phyloP scores from a whole-genome alignment of 2,888 invertebrate species.

The Operophtera brumata region DNA sequence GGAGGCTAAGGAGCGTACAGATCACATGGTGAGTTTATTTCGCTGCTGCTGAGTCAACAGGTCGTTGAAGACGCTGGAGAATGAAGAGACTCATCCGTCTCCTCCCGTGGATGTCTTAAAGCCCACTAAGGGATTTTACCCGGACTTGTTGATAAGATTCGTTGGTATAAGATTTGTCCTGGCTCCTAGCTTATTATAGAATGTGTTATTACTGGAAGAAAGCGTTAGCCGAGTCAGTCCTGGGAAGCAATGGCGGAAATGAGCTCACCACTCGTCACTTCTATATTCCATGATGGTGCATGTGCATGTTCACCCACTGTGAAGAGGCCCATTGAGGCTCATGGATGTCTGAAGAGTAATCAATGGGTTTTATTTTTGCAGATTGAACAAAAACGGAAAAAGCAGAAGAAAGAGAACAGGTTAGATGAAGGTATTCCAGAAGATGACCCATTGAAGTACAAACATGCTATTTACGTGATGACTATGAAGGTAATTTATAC shows the following conservation, averaged over 20 bases:
- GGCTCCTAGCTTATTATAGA: too few relatives aligned
- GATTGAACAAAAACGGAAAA: constrained; percentile 96
- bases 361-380: constrained; percentile 53
- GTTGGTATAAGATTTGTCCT: too few relatives aligned
- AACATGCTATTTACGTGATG: constrained; percentile 98
- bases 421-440: constrained; percentile 88
- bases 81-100: constrained; percentile 97
- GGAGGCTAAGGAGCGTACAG: constrained; percentile 96
- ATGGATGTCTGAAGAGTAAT: background rate
- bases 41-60: constrained; percentile 93
- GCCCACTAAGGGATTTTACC: too few relatives aligned
- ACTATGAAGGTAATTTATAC: constrained; percentile 93
- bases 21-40: constrained; percentile 87
- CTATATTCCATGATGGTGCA: too few relatives aligned
- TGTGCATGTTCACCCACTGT: too few relatives aligned
- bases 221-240: too few relatives aligned
- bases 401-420: constrained; percentile 95
- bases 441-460: constrained; percentile 91
- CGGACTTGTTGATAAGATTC: too few relatives aligned
- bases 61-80: constrained; percentile 97
- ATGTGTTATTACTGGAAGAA: too few relatives aligned
- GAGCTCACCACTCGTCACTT: too few relatives aligned
- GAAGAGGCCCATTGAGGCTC: too few relatives aligned
- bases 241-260: too few relatives aligned
- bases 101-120: too few relatives aligned